Percentiles rank a stretch among this genome's conserved stretches.
phyloP scores from a whole-genome alignment of 2,888 invertebrate genomes.

The Xestia ashworthii region DNA sequence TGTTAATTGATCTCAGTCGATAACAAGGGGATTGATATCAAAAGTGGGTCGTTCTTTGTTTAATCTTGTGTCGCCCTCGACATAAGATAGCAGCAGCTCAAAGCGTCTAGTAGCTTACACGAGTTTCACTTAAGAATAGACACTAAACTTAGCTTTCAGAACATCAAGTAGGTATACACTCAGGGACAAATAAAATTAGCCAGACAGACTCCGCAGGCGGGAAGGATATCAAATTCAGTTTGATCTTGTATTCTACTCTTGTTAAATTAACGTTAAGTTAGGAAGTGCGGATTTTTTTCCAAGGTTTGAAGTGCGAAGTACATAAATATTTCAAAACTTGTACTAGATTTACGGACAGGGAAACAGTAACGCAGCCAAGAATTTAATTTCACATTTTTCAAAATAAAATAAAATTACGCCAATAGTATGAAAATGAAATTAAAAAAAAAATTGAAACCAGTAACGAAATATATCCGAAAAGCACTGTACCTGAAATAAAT shows the following conservation, averaged over 20 bases:
- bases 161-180: neutral
- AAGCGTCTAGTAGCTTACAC: neutral
- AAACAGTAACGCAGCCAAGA: neutral
- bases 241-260: neutral
- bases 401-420: conserved; percentile 17
- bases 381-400: conserved; percentile 29
- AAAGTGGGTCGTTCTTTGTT: conserved; percentile 6
- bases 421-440: neutral
- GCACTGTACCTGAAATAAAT: conserved; percentile 7
- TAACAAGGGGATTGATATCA: conserved; percentile 23
- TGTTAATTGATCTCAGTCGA: neutral
- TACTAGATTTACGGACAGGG: neutral
- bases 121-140: neutral
- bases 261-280: neutral
- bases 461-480: conserved; percentile 17
- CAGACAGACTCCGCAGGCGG: neutral
- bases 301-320: neutral
- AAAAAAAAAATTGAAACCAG: neutral
- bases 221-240: neutral
- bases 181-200: neutral
- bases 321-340: conserved; percentile 2
- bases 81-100: neutral
- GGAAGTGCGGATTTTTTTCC: neutral
- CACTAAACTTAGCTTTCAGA: neutral
- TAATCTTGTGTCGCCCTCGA: neutral